Conservation (phyloP, 2,797 vertebrate species). For the Poeciliopsis gracilis region DNA sequence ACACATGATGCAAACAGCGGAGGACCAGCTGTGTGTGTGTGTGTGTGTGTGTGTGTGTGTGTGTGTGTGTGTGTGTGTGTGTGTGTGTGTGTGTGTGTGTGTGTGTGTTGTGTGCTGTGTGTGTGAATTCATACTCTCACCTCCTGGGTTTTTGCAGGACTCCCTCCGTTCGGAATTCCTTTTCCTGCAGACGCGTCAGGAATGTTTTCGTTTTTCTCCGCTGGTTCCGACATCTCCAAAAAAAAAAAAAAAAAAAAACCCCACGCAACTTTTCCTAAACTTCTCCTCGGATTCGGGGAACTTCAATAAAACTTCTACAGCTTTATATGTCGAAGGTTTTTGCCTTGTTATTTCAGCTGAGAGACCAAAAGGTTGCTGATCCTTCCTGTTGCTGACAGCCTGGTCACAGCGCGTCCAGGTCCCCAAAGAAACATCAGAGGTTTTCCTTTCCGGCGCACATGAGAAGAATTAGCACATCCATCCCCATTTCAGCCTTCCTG, state of each 20-base stretch:
- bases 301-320: not conserved
- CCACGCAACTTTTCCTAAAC: not conserved
- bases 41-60: not conserved
- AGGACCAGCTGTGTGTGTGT: not conserved
- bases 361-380: not conserved
- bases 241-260: not conserved
- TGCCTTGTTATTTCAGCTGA: not conserved
- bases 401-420: conserved; percentile 1
- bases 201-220: conserved; percentile 26
- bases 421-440: conserved; percentile 13
- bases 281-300: not conserved
- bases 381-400: not conserved
- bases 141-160: conserved; percentile 55
- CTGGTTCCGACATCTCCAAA: conserved; percentile 52
- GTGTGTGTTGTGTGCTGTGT: not conserved
- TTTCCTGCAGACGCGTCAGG: conserved; percentile 36
- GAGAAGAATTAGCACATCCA: not conserved
- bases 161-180: conserved; percentile 52
- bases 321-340: not conserved
- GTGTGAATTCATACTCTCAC: conserved; percentile 40
- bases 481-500: not conserved
- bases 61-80: not conserved
- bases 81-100: not conserved
- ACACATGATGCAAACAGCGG: not conserved
- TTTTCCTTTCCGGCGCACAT: not conserved